Evolutionary conservation across 2,888 invertebrate genomes (phyloP).

Genomic region (Incurvaria masculella): DNA sequence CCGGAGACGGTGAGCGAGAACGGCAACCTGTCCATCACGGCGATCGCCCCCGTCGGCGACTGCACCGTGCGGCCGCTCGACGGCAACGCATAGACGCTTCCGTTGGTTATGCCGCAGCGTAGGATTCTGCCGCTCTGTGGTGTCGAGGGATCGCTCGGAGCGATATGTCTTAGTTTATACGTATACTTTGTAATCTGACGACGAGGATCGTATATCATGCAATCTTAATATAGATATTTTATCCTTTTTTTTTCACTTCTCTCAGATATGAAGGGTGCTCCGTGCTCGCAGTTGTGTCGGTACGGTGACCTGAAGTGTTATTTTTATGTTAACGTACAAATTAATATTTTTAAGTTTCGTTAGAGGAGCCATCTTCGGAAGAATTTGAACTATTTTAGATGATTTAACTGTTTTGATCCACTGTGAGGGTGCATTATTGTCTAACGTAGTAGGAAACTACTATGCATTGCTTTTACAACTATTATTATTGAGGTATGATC

Average conservation of each 20-base stretch:
- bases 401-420: too few relatives aligned
- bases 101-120: not conserved
- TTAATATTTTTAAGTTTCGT: too few relatives aligned
- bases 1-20: conserved; percentile 30
- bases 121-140: not conserved
- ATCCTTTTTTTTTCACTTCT: not conserved
- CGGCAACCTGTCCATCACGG: conserved; percentile 37
- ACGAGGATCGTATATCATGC: too few relatives aligned
- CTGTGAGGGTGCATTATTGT: too few relatives aligned
- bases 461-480: too few relatives aligned
- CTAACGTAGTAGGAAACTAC: too few relatives aligned
- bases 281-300: not conserved
- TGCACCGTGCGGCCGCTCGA: conserved; percentile 49
- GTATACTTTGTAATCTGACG: too few relatives aligned
- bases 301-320: not conserved
- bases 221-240: not conserved
- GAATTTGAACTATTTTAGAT: not conserved
- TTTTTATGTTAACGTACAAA: not conserved
- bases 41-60: conserved; percentile 47
- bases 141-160: not conserved
- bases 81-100: conserved; percentile 30
- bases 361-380: not conserved
- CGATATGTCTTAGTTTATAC: too few relatives aligned
- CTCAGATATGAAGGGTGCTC: too few relatives aligned
- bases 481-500: too few relatives aligned